A percentile compares a stretch with the other conserved stretches of the same genome.
Evolutionary conservation across 2,797 vertebrate genomes (phyloP).

Genomic region (Crypturellus tataupa): DNA sequence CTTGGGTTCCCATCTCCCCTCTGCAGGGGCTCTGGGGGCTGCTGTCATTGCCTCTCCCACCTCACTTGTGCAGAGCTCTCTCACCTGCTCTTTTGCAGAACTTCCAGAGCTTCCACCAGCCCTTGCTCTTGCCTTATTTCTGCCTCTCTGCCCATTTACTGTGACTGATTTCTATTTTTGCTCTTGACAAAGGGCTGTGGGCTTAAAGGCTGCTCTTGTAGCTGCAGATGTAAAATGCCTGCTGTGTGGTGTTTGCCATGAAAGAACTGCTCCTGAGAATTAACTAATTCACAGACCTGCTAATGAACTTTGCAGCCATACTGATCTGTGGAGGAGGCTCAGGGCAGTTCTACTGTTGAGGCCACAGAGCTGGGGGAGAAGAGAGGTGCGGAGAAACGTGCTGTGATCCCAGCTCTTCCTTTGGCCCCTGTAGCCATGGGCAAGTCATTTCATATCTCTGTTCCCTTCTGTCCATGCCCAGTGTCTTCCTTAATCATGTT

Average conservation of each 20-base stretch:
- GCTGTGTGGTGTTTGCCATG: slow-evolving; percentile 63
- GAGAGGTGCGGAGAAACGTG: not conserved
- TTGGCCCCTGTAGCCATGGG: rapidly evolving
- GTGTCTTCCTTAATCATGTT: not conserved
- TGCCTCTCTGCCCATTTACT: slow-evolving; percentile 9
- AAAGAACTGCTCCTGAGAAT: slow-evolving; percentile 57
- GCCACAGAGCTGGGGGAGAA: not conserved
- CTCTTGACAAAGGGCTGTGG: slow-evolving; percentile 34
- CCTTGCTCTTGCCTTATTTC: not conserved
- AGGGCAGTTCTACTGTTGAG: not conserved
- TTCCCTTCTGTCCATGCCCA: rapidly evolving
- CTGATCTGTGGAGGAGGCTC: not conserved
- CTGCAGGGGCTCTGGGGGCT: not conserved
- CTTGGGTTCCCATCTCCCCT: rapidly evolving
- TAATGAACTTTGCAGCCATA: not conserved
- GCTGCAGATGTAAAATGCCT: slow-evolving; percentile 55
- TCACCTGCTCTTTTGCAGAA: not conserved
- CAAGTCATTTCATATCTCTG: not conserved
- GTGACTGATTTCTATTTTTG: slow-evolving; percentile 49
- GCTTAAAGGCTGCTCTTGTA: slow-evolving; percentile 66
- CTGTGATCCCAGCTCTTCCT: not conserved
- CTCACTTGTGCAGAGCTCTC: not conserved
- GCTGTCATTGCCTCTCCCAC: not conserved
- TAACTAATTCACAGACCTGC: slow-evolving; percentile 54
- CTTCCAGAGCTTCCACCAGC: not conserved